Evolutionary conservation across 2,113 vertebrate species (phyloP).

Genomic region (Cryptoleucopteryx plumbea): DNA sequence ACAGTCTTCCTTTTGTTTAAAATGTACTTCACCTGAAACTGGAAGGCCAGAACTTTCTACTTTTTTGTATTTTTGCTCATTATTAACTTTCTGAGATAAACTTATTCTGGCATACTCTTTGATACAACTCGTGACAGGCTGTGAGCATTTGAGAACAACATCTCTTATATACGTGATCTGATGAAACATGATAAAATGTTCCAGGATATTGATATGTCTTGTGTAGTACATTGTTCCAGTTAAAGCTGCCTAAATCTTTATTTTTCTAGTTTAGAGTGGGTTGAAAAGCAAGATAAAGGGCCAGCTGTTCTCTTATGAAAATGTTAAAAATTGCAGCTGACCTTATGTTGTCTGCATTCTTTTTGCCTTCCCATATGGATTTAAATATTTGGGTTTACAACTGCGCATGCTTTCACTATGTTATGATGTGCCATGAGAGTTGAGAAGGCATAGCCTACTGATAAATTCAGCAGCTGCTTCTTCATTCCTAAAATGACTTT

Average conservation of each 20-base stretch:
- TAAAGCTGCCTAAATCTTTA: neutral
- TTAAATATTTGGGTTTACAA: constrained; percentile 36
- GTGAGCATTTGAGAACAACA: neutral
- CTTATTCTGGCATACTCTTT: neutral
- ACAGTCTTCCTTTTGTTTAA: neutral
- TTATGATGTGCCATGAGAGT: neutral
- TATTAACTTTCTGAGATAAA: neutral
- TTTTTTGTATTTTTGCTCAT: neutral
- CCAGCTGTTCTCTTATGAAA: neutral
- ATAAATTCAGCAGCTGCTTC: constrained; percentile 24
- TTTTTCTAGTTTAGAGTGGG: neutral
- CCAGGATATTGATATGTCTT: neutral
- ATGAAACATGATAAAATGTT: neutral
- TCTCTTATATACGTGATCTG: neutral
- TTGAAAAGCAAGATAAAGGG: neutral
- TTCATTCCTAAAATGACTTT: constrained; percentile 29
- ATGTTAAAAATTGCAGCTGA: constrained; percentile 3
- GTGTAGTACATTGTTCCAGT: neutral
- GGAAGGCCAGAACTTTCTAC: neutral
- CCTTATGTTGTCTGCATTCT: neutral
- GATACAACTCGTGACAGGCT: neutral
- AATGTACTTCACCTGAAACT: neutral
- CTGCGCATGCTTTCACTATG: neutral
- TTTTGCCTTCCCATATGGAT: constrained; percentile 1
- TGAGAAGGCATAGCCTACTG: neutral